Conservation (phyloP, 2,888 invertebrate species). For the Dastarcus helophoroides region DNA sequence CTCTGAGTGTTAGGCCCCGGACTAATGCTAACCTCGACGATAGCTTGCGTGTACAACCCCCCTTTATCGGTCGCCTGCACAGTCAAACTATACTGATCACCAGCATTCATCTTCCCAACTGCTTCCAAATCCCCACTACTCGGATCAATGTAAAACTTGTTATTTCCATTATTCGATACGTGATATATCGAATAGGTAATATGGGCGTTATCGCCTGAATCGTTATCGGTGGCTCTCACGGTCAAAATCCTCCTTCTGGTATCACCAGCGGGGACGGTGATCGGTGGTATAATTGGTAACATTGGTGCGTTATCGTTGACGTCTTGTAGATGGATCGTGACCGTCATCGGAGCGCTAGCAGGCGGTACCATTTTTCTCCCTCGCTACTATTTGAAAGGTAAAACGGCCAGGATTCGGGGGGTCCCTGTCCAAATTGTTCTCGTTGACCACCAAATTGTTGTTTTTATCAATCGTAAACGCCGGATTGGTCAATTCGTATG, state of each 20-base stretch:
- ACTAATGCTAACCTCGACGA: conserved; percentile 73
- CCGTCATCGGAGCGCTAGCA: conserved; percentile 70
- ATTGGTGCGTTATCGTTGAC: conserved; percentile 81
- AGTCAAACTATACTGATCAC: conserved; percentile 82
- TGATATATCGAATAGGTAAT: conserved; percentile 78
- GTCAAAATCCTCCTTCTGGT: conserved; percentile 28
- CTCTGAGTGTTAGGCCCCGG: conserved; percentile 74
- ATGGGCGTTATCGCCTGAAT: conserved; percentile 73
- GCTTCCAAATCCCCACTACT: conserved; percentile 64
- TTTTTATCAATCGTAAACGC: conserved; percentile 68
- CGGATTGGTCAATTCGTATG: conserved; percentile 73
- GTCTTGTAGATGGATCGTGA: conserved; percentile 67
- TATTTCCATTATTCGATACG: conserved; percentile 80
- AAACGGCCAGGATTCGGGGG: conserved; percentile 75
- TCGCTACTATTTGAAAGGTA: conserved; percentile 78
- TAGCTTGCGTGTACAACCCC: conserved; percentile 71
- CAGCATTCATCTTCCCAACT: conserved; percentile 68
- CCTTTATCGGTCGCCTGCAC: conserved; percentile 72
- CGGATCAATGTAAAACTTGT: conserved; percentile 75
- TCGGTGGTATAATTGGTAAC: conserved; percentile 67
- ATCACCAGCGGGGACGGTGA: conserved; percentile 53
- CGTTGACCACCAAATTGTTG: conserved; percentile 65
- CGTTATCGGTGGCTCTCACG: conserved; percentile 70
- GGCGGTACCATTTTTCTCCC: conserved; percentile 68
- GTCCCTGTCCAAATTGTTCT: conserved; percentile 76